Evolutionary conservation across 1,140 invertebrate genomes (phyloP).

Genomic region (Neomicropteryx cornuta): DNA sequence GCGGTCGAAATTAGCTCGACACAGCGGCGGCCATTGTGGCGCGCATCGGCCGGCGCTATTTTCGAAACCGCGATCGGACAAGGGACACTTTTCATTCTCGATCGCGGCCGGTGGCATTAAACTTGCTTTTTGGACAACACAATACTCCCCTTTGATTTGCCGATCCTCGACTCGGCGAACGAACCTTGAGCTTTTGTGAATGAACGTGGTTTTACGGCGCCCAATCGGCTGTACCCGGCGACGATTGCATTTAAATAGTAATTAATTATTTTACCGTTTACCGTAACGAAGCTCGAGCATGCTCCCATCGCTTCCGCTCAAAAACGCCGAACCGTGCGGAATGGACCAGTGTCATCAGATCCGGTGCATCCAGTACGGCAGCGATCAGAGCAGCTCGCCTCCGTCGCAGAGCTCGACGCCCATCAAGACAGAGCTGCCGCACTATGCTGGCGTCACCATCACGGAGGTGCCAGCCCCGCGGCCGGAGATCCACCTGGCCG

Average conservation of each 20-base stretch:
- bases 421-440: conserved; percentile 7
- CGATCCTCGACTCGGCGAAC: no score
- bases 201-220: no score
- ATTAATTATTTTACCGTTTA: no score
- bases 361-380: neutral
- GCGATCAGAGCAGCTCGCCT: neutral
- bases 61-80: conserved; percentile 6
- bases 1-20: conserved; percentile 9
- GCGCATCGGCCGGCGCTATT: conserved; percentile 9
- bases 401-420: conserved; percentile 5
- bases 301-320: no score
- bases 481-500: conserved; percentile 5
- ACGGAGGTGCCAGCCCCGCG: conserved; percentile 1
- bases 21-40: neutral
- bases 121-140: no score
- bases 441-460: conserved; percentile 8
- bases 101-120: no score
- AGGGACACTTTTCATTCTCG: conserved; percentile 10
- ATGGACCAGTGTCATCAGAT: conserved; percentile 9
- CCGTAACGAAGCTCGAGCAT: no score
- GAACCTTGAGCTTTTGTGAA: no score
- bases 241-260: no score
- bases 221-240: no score
- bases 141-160: no score
- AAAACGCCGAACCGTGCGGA: no score